Base-by-base conservation (phyloP, 2,797 vertebrate genomes). In the Sorex maritimensis region DNA sequence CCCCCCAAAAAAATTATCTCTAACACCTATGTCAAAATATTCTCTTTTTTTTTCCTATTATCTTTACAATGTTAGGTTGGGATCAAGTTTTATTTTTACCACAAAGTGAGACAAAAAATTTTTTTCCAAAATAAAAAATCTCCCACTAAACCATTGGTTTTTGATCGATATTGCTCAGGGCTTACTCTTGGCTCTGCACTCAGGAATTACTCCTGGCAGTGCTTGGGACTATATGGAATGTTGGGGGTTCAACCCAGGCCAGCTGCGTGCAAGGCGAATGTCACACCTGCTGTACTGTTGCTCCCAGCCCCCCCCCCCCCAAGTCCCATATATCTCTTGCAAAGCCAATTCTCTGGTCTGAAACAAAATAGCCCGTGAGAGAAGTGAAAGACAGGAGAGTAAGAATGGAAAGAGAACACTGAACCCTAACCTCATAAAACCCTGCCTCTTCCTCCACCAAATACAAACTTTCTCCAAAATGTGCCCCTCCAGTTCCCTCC, bases 301-400 rank as follows among this genome's bases (percentile, higher is more conserved):
- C 41, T 44, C 41, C 41, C 7, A 7, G 41, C 41, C 5, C 7
- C 41, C 41, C 5, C 7, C 41, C 41, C 41, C 34, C 34, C 41
- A 44, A 67, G 11, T 80, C 34, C 55, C 4, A 38, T 0, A 2
- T n/a, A 83, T 83, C 81, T 92, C n/a, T 65, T 71, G 10, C 19
- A 65, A 82, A 82, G 86, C 44, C 80, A 41, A 67, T 67, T 52
- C 5, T 44, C 67, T 75, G 44, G 1, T 17, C 41, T 83, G 44
- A 75, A 89, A 82, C 49, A 28, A 90, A 94, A 88, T 5, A 46
- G 46, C 71, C 9, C 46, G 58, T 12, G 13, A 49, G 38, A 92
- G 79, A 73, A 19, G 26, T 14, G 26, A 73, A 41, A 44, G 23
- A 69, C 4, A 46, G 30, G 2, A 12, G 84, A 19, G 26, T 69